Percentiles rank a stretch among this genome's conserved stretches.
phyloP scores from a whole-genome alignment of 92 coral and sea anemone species.

The Plumapathes pennacea region DNA sequence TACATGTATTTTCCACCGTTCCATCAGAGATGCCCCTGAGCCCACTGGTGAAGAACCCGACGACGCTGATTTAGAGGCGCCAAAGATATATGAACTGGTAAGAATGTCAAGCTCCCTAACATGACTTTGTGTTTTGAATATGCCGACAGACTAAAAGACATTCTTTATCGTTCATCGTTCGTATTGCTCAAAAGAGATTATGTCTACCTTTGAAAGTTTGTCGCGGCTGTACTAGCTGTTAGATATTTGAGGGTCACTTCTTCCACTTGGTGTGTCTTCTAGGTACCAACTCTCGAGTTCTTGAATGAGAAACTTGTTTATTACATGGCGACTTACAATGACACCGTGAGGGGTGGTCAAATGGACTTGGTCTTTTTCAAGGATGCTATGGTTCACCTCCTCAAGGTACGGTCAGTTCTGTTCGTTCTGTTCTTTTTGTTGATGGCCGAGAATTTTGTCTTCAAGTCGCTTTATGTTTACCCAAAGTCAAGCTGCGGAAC shows the following conservation, averaged over 20 bases:
- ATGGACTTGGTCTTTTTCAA: constrained; percentile 85
- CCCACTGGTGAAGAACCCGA: constrained; percentile 90
- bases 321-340: constrained; percentile 82
- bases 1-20: background rate
- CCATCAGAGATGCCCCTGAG: constrained; percentile 77
- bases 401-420: constrained; percentile 78
- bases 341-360: constrained; percentile 80
- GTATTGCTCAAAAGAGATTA: too few species aligned
- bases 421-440: too few species aligned
- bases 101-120: too few species aligned
- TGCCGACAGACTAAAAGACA: too few species aligned
- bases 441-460: too few species aligned
- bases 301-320: constrained; percentile 78
- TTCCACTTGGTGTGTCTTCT: background rate
- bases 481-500: too few species aligned
- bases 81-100: constrained; percentile 86
- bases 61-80: constrained; percentile 90
- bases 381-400: constrained; percentile 85
- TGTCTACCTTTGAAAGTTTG: background rate
- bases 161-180: too few species aligned
- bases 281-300: constrained; percentile 70
- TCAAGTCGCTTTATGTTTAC: too few species aligned
- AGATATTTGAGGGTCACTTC: too few species aligned
- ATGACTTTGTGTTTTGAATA: too few species aligned
- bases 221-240: too few species aligned